Conservation (phyloP, 2,888 invertebrate species). For the Chrysomela aeneicollis region DNA sequence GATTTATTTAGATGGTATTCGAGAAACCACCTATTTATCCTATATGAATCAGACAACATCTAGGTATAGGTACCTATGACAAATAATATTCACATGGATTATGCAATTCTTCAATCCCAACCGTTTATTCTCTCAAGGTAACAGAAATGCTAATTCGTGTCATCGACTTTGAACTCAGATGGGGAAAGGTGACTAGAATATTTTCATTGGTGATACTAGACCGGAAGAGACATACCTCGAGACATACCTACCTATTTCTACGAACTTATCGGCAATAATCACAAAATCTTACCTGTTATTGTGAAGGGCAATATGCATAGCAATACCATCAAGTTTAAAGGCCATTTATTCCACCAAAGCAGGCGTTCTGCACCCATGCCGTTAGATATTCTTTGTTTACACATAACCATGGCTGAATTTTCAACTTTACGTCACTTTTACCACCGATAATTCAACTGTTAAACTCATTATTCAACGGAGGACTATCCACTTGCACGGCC, state of each 20-base stretch:
- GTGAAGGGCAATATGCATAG: slow-evolving; percentile 30
- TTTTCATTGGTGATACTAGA: no score
- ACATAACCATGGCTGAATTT: slow-evolving; percentile 31
- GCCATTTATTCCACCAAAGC: slow-evolving; percentile 30
- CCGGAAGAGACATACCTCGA: no score
- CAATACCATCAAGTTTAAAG: slow-evolving; percentile 31
- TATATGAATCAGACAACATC: neutral
- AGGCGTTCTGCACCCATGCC: slow-evolving; percentile 39
- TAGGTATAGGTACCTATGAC: neutral
- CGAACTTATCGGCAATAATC: neutral
- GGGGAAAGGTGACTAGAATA: neutral
- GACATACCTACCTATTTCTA: no score
- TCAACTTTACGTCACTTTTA: slow-evolving; percentile 8
- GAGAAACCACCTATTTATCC: neutral
- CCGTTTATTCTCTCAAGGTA: slow-evolving; percentile 5
- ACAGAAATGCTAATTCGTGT: neutral
- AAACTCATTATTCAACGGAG: slow-evolving; percentile 23
- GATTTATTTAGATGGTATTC: no score
- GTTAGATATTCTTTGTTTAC: slow-evolving; percentile 40
- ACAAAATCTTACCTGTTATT: slow-evolving; percentile 37
- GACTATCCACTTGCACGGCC: slow-evolving; percentile 27
- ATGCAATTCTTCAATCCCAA: neutral
- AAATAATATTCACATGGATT: neutral
- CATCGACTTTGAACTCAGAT: neutral
- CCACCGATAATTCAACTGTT: slow-evolving; percentile 16